A percentile compares a stretch with the other conserved stretches of the same genome.
Evolutionary conservation across 1,140 invertebrate species (phyloP).

Genomic region (Pogonomyrmex californicus): DNA sequence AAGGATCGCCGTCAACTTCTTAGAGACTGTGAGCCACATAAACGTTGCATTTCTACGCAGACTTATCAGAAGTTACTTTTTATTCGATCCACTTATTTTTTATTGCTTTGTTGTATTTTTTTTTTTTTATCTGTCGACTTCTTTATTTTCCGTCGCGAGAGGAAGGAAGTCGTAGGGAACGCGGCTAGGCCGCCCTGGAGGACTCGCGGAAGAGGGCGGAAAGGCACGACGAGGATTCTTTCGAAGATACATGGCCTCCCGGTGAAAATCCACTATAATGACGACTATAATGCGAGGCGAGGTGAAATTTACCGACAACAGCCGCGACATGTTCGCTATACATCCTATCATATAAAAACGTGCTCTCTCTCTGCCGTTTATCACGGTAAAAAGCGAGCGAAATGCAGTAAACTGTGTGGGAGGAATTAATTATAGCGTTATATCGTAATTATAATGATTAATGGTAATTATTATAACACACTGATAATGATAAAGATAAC

Average conservation of each 20-base stretch:
- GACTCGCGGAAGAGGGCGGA: conserved; percentile 34
- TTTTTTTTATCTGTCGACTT: not conserved
- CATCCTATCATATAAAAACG: conserved; percentile 78
- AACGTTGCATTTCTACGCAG: conserved; percentile 41
- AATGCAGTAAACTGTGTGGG: conserved; percentile 59
- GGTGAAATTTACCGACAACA: conserved; percentile 59
- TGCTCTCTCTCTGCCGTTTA: conserved; percentile 81
- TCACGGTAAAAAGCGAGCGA: conserved; percentile 47
- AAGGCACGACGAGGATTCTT: conserved; percentile 38
- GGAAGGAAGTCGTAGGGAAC: conserved; percentile 17
- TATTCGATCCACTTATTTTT: conserved; percentile 40
- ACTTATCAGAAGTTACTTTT: conserved; percentile 45
- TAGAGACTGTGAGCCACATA: conserved; percentile 40
- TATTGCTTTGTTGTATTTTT: conserved; percentile 4
- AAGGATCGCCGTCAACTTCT: conserved; percentile 23
- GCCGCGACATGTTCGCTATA: conserved; percentile 79
- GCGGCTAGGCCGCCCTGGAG: conserved; percentile 47
- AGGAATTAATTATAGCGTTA: conserved; percentile 84
- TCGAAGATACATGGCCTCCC: conserved; percentile 69
- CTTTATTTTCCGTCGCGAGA: conserved; percentile 12
- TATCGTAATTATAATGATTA: conserved; percentile 87
- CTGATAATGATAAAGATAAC: conserved; percentile 81
- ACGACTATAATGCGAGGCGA: conserved; percentile 66
- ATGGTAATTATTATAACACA: conserved; percentile 85
- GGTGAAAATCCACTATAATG: conserved; percentile 70